Evolutionary conservation across 2,113 vertebrate species (phyloP), one percentile per base, ranked within the genome.

Genomic region (Austrofundulus limnaeus): DNA sequence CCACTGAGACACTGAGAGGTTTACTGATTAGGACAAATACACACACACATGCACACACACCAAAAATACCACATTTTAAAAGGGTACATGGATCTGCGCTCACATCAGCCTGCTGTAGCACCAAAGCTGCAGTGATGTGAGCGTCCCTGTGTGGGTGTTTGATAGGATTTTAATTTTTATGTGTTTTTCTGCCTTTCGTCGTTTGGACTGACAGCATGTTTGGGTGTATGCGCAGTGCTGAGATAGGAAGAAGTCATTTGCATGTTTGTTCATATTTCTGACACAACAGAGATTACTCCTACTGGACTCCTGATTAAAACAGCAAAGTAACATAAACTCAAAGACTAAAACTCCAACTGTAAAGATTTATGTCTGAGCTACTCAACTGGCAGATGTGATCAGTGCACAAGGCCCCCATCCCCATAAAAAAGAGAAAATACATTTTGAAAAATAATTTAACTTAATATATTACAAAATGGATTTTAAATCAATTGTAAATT

Each of bases 1-100:
- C 75, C 73, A 75, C 77, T 62, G 85, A 89, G 80, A 81, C 64
- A 62, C 56, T 65, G 69, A 81, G 70, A 68, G 53, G 70, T 81
- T 85, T 81, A 74, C 74, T 84, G 78, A 85, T 77, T 77, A 81
- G 60, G 19, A 76, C 4, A 66, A n/a, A n/a, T n/a, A n/a, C 58
- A 64, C 41, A 47, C 47, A 41, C 73, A 57, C 34, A 41, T 50
- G 38, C 56, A 55, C 23, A 66, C 28, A 70, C 41, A 71, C 39
- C 61, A 5, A 61, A 15, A 64, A 2, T 24, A 68, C 65, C 46
- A 61, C 42, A 78, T 59, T 61, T 61, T 45, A 74, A 71, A 43
- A 37, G 17, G 13, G 50, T 48, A 69, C 53, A 78, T 78, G 61
- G 42, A 14, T 59, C 7, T 64, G 37, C 54, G 43, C 57, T 21